Evolutionary conservation across 2,888 invertebrate genomes (phyloP).

Genomic region (Leuctra nigra): DNA sequence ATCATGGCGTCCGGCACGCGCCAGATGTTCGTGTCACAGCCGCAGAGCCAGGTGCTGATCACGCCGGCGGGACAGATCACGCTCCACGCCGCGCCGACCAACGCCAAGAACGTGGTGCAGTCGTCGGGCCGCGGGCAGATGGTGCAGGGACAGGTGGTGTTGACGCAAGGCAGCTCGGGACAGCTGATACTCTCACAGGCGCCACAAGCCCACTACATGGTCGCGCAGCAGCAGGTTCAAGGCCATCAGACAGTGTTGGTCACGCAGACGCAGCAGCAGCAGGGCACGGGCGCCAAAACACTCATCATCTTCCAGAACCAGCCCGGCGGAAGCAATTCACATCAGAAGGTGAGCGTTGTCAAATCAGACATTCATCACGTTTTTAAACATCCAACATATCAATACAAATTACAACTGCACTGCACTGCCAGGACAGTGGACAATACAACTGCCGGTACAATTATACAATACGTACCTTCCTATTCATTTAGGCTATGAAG

Average conservation of each 20-base stretch:
- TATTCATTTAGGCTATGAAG: no score
- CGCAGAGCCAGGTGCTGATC: constrained; percentile 31
- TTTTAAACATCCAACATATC: no score
- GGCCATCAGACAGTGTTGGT: constrained; percentile 59
- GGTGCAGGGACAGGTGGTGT: constrained; percentile 34
- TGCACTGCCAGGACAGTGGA: no score
- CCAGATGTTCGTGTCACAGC: constrained; percentile 47
- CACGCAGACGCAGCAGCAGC: constrained; percentile 60
- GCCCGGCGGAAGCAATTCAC: constrained; percentile 32
- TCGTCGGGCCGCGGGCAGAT: no score
- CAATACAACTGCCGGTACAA: no score
- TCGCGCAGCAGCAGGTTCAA: constrained; percentile 55
- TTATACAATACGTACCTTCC: no score
- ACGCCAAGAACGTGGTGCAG: not conserved
- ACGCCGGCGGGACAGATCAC: constrained; percentile 37
- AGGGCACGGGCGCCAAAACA: constrained; percentile 57
- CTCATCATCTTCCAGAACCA: constrained; percentile 63
- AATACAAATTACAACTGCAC: no score
- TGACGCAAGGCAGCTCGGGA: constrained; percentile 36
- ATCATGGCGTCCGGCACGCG: constrained; percentile 41
- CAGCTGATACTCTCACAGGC: constrained; percentile 37
- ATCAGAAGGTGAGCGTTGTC: constrained; percentile 35
- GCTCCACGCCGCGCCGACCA: constrained; percentile 30
- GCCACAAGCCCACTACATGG: constrained; percentile 47
- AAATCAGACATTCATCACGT: no score